A percentile compares a stretch with the other conserved stretches of the same genome.
Evolutionary conservation across 2,888 invertebrate genomes (phyloP).

Genomic region (Sepiola atlantica): DNA sequence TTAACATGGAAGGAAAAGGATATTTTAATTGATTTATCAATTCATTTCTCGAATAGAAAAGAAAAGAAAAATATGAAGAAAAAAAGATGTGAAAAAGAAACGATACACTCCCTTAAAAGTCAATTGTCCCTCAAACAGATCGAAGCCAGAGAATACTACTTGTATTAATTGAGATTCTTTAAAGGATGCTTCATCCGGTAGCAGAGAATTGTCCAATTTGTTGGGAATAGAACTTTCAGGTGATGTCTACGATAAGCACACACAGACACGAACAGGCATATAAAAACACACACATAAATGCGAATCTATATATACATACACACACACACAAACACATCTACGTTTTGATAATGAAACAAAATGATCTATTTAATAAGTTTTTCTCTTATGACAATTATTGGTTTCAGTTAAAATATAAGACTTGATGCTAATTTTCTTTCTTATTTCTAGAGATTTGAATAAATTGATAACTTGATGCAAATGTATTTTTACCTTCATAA

Average conservation of each 20-base stretch:
- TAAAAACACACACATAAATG: background rate
- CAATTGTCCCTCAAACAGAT: background rate
- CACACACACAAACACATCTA: background rate
- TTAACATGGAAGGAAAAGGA: background rate
- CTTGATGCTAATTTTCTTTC: too few relatives aligned
- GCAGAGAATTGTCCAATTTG: background rate
- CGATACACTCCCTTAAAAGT: too few relatives aligned
- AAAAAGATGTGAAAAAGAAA: too few relatives aligned
- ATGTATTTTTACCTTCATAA: too few relatives aligned
- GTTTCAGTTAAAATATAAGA: too few relatives aligned
- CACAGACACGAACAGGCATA: background rate
- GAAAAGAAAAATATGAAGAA: too few relatives aligned
- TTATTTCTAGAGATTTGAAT: too few relatives aligned
- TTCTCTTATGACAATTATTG: too few relatives aligned
- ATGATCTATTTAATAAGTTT: too few relatives aligned
- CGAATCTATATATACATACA: background rate
- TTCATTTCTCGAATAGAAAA: background rate
- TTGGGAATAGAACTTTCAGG: background rate
- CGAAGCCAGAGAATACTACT: background rate
- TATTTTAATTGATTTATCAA: constrained; percentile 32
- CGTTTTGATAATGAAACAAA: too few relatives aligned
- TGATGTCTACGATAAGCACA: background rate
- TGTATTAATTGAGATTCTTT: background rate
- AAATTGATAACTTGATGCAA: too few relatives aligned
- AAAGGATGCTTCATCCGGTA: background rate